These are phyloP conservation scores for Leiothrix lutea DNA, from an alignment of 2,113 vertebrate species.

Conservation along the genomic window DNA sequence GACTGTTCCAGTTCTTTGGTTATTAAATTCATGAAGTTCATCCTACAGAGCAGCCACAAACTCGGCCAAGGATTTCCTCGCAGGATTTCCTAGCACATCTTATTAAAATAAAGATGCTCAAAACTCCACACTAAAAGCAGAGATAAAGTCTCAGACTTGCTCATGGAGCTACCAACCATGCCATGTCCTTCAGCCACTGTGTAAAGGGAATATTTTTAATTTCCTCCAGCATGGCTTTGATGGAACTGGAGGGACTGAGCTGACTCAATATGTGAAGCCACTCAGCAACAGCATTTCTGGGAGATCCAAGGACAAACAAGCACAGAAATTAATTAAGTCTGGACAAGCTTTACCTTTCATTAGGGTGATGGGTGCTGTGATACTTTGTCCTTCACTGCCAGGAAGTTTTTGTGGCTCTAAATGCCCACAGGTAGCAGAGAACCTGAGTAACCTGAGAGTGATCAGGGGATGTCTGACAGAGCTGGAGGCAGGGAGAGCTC, in stretches of 20 bases:
- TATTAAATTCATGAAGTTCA: not conserved
- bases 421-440: not conserved
- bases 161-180: not conserved
- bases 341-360: not conserved
- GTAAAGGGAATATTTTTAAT: not conserved
- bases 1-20: too few species aligned
- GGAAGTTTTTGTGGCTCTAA: not conserved
- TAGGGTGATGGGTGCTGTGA: not conserved
- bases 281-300: not conserved
- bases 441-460: not conserved
- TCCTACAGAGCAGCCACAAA: not conserved
- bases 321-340: not conserved
- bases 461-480: not conserved
- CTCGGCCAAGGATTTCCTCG: too few species aligned
- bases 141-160: not conserved
- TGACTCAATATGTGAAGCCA: not conserved
- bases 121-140: not conserved
- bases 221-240: not conserved
- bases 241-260: not conserved
- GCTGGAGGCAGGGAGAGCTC: not conserved
- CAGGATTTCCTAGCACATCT: not conserved
- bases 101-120: not conserved
- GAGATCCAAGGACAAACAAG: not conserved
- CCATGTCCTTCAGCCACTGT: rapidly evolving
- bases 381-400: not conserved